Evolutionary conservation across 2,113 vertebrate genomes (phyloP).

Genomic region (Strix aluco): DNA sequence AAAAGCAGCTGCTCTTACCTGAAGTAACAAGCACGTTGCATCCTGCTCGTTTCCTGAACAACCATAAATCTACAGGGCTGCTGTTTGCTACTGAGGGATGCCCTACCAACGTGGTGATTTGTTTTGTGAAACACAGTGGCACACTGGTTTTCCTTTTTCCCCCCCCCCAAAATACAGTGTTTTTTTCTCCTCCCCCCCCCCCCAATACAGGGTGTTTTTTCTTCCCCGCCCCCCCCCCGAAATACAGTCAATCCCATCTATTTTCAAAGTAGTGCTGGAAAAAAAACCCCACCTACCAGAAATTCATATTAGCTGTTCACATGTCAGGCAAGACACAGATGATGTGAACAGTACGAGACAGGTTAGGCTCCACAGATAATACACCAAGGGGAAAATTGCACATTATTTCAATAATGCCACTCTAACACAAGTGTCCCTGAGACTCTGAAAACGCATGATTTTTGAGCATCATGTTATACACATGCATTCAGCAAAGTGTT

Average conservation of each 20-base stretch:
- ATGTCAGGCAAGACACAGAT: neutral
- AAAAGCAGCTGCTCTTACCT: neutral
- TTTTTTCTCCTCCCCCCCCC: rapidly evolving
- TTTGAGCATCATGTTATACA: neutral
- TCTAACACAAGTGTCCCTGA: neutral
- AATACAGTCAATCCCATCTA: neutral
- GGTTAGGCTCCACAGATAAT: neutral
- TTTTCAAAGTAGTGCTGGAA: neutral
- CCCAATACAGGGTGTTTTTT: neutral
- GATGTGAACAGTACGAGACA: neutral
- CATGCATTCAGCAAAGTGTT: rapidly evolving
- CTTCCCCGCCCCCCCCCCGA: neutral
- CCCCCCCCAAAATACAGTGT: no score
- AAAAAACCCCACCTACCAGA: neutral
- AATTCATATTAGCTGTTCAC: neutral
- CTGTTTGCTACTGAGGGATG: neutral
- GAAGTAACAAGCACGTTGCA: neutral
- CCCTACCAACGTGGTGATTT: neutral
- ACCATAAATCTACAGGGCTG: neutral
- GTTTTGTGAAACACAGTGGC: neutral
- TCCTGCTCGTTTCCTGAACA: no score
- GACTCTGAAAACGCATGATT: neutral
- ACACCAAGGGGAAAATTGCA: neutral
- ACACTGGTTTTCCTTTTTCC: no score
- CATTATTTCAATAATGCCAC: neutral